These are phyloP conservation scores for Dysmachus trigonus DNA, from an alignment of 2,888 invertebrate genomes.

Conservation along the genomic window DNA sequence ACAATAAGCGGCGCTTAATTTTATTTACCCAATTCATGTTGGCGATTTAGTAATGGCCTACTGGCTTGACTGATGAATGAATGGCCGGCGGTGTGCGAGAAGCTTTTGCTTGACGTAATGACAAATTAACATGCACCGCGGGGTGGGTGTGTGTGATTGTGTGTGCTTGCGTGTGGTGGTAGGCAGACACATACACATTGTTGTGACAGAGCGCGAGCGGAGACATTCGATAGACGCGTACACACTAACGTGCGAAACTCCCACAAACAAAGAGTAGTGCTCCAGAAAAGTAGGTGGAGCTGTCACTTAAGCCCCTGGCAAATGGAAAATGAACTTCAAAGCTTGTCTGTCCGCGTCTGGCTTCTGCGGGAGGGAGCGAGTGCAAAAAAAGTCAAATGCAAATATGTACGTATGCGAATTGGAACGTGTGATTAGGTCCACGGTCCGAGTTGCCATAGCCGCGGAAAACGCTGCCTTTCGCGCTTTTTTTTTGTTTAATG, in stretches of 20 bases:
- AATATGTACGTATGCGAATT: not conserved
- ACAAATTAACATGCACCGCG: constrained; percentile 25
- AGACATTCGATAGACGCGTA: too few species aligned
- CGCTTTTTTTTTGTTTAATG: not conserved
- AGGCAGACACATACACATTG: not conserved
- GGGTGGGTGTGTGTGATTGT: not conserved
- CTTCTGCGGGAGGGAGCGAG: not conserved
- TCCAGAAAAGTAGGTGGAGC: constrained; percentile 27
- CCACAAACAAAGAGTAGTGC: not conserved
- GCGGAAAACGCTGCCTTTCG: not conserved
- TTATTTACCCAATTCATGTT: constrained; percentile 36
- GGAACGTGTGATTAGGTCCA: constrained; percentile 16
- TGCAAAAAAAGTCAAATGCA: not conserved
- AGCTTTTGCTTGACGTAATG: constrained; percentile 37
- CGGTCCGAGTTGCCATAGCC: not conserved
- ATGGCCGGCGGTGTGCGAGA: not conserved
- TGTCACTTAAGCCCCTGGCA: not conserved
- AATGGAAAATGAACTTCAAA: constrained; percentile 14
- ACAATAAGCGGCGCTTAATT: constrained; percentile 31
- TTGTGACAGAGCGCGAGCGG: not conserved
- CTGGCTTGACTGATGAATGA: constrained; percentile 36
- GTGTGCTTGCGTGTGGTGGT: not conserved
- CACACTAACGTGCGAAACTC: not conserved
- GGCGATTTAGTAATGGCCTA: constrained; percentile 28
- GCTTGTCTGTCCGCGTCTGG: not conserved